These are phyloP conservation scores for Bufo gargarizans DNA, from an alignment of 2,113 vertebrate species.

Conservation along the genomic window DNA sequence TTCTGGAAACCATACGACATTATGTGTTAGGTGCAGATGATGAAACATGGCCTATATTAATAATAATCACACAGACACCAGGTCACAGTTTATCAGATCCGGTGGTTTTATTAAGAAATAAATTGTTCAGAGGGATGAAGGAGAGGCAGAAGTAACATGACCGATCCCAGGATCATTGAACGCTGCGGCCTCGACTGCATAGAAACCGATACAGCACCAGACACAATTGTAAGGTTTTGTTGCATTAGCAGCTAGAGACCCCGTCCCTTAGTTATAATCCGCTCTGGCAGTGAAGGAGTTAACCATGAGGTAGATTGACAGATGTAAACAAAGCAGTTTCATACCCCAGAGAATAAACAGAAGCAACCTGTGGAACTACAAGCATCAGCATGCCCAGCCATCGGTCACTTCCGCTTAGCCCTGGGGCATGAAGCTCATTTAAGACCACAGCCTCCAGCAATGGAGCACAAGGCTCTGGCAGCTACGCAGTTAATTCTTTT, in stretches of 20 bases:
- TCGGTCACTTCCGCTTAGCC: background rate
- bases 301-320: constrained; percentile 28
- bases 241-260: background rate
- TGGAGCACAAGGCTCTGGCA: background rate
- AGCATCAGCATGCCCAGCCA: background rate
- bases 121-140: constrained; percentile 16
- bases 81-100: constrained; percentile 22
- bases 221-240: background rate
- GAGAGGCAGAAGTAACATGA: background rate
- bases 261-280: background rate
- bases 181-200: background rate
- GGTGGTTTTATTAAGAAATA: constrained; percentile 42
- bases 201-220: background rate
- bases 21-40: background rate
- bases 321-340: constrained; percentile 12
- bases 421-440: background rate
- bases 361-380: background rate
- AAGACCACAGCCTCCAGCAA: background rate
- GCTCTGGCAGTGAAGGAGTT: constrained; percentile 34
- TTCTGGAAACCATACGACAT: background rate
- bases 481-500: background rate
- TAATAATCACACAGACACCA: background rate
- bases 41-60: background rate
- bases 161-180: background rate
- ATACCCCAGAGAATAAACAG: background rate